A percentile compares a stretch with the other conserved stretches of the same genome.
These are phyloP conservation scores for Periplaneta americana DNA, from an alignment of 1,140 invertebrate species.

Conservation along the genomic window DNA sequence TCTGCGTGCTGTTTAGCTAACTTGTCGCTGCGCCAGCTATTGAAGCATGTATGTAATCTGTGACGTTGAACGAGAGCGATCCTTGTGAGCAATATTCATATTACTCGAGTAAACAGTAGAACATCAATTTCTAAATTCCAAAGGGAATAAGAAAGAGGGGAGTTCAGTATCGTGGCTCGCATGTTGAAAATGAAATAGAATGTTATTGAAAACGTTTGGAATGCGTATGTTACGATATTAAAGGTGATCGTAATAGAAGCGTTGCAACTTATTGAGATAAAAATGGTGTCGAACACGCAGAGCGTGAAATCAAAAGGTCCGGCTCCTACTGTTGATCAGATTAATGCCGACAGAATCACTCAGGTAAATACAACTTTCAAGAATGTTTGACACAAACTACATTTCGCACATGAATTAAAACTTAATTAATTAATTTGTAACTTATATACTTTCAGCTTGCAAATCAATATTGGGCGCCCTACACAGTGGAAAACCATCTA, in stretches of 20 bases:
- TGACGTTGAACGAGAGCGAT: too few species aligned
- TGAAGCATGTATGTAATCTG: too few species aligned
- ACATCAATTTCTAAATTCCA: too few species aligned
- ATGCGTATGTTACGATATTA: background rate
- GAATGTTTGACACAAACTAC: background rate
- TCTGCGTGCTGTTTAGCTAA: too few species aligned
- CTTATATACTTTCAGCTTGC: conserved; percentile 58
- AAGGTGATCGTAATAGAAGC: background rate
- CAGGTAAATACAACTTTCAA: conserved; percentile 47
- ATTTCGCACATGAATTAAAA: background rate
- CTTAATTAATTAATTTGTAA: background rate
- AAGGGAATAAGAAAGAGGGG: too few species aligned
- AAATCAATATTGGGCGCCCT: conserved; percentile 83
- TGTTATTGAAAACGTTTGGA: too few species aligned
- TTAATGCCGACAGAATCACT: conserved; percentile 75
- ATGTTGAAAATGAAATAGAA: too few species aligned
- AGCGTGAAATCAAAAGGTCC: conserved; percentile 42
- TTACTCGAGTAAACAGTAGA: too few species aligned
- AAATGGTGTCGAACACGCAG: background rate
- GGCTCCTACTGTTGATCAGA: conserved; percentile 73
- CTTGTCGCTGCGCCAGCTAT: too few species aligned
- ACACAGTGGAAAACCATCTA: conserved; percentile 59
- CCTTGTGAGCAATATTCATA: too few species aligned
- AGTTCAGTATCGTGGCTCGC: too few species aligned
- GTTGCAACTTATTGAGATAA: background rate